A percentile compares a stretch with the other conserved stretches of the same genome.
These are phyloP conservation scores for Cryptophagus acutangulus DNA, from an alignment of 2,888 invertebrate species.

Conservation along the genomic window DNA sequence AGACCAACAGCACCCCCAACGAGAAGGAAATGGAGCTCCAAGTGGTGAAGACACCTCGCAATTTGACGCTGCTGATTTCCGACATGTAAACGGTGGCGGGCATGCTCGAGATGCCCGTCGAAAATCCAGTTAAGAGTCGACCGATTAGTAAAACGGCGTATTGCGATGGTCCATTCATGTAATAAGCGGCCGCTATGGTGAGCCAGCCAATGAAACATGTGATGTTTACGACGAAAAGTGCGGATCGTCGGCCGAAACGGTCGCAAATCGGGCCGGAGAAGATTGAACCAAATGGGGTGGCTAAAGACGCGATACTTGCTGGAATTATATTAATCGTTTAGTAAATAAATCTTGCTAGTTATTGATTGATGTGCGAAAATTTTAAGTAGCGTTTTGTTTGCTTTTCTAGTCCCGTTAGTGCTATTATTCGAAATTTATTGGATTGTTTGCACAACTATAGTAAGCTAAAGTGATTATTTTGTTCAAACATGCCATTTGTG, in stretches of 20 bases:
- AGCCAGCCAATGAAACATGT: conserved; percentile 53
- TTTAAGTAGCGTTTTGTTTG: too few relatives aligned
- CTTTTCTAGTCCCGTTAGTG: too few relatives aligned
- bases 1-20: conserved; percentile 52
- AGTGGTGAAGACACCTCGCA: conserved; percentile 52
- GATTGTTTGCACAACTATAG: too few relatives aligned
- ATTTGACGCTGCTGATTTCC: conserved; percentile 49
- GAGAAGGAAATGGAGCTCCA: conserved; percentile 54
- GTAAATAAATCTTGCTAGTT: too few relatives aligned
- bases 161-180: conserved; percentile 27
- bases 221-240: conserved; percentile 49
- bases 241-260: conserved; percentile 50
- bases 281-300: conserved; percentile 54
- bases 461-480: too few relatives aligned
- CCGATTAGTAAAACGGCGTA: conserved; percentile 48
- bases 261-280: conserved; percentile 51
- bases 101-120: conserved; percentile 52
- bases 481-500: too few relatives aligned
- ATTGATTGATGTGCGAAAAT: too few relatives aligned
- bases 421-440: too few relatives aligned
- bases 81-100: conserved; percentile 55
- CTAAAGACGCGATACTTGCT: conserved; percentile 55
- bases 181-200: conserved; percentile 46
- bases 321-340: too few relatives aligned
- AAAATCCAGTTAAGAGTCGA: conserved; percentile 48